Conservation (phyloP, 2,797 vertebrate genomes). For the Sandelia bainsii region DNA sequence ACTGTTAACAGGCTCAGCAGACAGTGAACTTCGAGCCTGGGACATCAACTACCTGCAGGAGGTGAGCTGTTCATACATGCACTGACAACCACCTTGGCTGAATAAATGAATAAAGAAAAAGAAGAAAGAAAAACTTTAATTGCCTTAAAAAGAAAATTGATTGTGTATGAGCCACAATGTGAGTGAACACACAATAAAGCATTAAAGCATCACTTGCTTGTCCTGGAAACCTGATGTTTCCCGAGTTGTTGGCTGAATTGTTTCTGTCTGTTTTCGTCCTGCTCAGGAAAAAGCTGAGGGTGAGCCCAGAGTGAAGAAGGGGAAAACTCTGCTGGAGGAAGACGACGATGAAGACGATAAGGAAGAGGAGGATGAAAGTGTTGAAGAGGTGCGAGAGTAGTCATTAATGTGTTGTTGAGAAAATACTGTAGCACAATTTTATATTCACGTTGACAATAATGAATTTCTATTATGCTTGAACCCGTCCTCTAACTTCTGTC, state of each 20-base stretch:
- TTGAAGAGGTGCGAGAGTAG: constrained; percentile 79
- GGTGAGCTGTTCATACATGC: constrained; percentile 76
- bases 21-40: constrained; percentile 97
- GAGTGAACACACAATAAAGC: too few relatives aligned
- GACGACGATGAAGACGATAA: constrained; percentile 48
- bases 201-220: not conserved
- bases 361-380: constrained; percentile 78
- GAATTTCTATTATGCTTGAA: too few relatives aligned
- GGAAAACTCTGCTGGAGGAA: constrained; percentile 78
- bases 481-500: not conserved
- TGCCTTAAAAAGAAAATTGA: not conserved
- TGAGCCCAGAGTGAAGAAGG: constrained; percentile 90
- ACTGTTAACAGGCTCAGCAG: constrained; percentile 92
- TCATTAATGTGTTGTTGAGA: not conserved
- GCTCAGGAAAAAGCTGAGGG: constrained; percentile 85
- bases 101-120: not conserved
- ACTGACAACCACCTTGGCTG: not conserved
- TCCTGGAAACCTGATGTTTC: not conserved
- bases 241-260: not conserved
- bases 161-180: not conserved
- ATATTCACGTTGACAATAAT: too few relatives aligned
- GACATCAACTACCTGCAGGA: constrained; percentile 88
- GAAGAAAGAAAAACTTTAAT: not conserved
- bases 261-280: not conserved
- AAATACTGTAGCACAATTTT: not conserved